Conservation (phyloP, 2,888 invertebrate species). For the Clusia tigrina region DNA sequence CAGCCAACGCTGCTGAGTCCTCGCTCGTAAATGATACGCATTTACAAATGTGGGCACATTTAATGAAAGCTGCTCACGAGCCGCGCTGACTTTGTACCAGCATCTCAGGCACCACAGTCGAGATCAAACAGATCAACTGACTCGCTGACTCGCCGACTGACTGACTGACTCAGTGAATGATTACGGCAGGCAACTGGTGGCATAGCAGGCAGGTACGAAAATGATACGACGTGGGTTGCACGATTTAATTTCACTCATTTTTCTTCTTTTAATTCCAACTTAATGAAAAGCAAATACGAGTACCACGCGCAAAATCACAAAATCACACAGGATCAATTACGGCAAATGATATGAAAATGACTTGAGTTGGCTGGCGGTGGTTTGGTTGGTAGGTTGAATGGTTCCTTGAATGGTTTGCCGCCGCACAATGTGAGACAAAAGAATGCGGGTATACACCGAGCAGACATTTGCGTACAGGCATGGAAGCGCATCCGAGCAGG, state of each 20-base stretch:
- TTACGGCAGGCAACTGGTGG: not conserved
- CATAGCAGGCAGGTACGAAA: not conserved
- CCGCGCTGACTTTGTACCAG: not conserved
- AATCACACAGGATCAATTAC: conserved; percentile 58
- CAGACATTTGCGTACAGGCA: not conserved
- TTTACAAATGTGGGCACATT: conserved; percentile 9
- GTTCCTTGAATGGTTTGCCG: not conserved
- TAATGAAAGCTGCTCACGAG: not conserved
- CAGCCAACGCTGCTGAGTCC: not conserved
- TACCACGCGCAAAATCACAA: conserved; percentile 50
- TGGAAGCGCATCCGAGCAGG: not conserved
- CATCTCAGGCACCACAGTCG: not conserved
- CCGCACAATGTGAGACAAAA: not conserved
- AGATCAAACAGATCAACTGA: not conserved
- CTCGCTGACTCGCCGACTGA: too few relatives aligned
- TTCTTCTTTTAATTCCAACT: not conserved
- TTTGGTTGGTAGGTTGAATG: not conserved
- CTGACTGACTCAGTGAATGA: not conserved
- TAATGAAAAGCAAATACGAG: conserved; percentile 11
- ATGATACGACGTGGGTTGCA: conserved; percentile 2
- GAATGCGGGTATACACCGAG: not conserved
- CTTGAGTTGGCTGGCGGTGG: conserved; percentile 3
- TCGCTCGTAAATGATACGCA: not conserved
- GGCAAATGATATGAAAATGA: conserved; percentile 53
- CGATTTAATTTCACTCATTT: not conserved